Base-by-base conservation (phyloP, 1,140 invertebrate species). In the Dysdera silvatica region DNA sequence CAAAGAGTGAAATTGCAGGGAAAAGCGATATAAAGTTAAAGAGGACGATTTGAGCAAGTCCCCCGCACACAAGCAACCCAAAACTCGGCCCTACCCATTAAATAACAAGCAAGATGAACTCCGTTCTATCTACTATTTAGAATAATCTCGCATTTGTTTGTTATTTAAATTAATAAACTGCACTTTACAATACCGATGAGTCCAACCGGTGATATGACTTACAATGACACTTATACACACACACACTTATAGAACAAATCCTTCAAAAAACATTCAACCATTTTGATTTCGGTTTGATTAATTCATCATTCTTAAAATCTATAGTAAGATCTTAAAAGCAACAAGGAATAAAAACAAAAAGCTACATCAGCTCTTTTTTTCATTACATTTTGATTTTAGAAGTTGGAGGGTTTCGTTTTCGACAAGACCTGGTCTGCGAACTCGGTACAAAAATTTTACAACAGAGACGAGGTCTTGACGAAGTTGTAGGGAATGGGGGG, bases 281-380 rank as follows among this genome's bases (percentile, higher is more conserved):
- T 62, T 62, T 62, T 62, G 61, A 62, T 62, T 62, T 62, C 49
- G 41, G 41, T 48, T 55, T 56, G 40, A 53, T 45, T 61, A 54
- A 61, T 54, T 41, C 53, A 20, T 51, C 29, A 53, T 45, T 61
- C 43, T 55, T 55, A 37, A 62, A 62, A 62, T 62, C 61, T 62
- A 62, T 62, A 61, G 53, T 52, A 33, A 37, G 53, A 40, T 49
- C 41, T 37, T 62, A 48, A 62, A 62, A 62, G 52, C 52, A 62
- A 62, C 61, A 62, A 62, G 3, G 61, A 62, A 62, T 62, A 62
- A 54, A 59, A 62, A 62, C 61, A 24, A 48, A 62, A 62, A 62
- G 32, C 20, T 20, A 45, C 32, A 55, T 37, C 48, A 49, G 33
- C 26, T 48, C 29, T 53, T 61, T 45, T 59, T 53, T 43, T 49